Conservation (phyloP, 2,888 invertebrate genomes). For the Tanytarsus gracilentus region DNA sequence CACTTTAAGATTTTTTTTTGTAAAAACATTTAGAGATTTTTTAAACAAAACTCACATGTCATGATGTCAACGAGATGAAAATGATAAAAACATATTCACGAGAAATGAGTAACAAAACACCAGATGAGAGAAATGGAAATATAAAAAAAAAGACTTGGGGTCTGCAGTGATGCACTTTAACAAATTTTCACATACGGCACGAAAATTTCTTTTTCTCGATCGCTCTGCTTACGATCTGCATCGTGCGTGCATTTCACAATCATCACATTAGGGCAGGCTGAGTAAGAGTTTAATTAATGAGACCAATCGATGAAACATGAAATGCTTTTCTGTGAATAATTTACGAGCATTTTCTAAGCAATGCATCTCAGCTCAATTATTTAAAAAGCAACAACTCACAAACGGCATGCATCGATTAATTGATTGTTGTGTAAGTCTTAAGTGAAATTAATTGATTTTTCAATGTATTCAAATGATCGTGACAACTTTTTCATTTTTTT, state of each 20-base stretch:
- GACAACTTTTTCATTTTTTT: no score
- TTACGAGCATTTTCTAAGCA: neutral
- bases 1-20: no score
- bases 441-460: no score
- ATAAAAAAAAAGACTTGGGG: no score
- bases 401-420: no score
- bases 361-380: neutral
- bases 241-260: neutral
- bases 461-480: no score
- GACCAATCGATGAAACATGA: constrained; percentile 16
- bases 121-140: no score
- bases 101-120: neutral
- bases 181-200: constrained; percentile 3
- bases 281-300: constrained; percentile 8
- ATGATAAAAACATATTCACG: constrained; percentile 9
- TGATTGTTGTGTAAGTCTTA: no score
- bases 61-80: no score
- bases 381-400: neutral
- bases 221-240: neutral
- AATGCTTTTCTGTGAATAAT: constrained; percentile 2
- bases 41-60: no score
- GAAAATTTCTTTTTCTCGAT: neutral
- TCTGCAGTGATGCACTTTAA: constrained; percentile 1
- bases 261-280: no score
- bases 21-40: no score